Base-by-base conservation (phyloP, 2,113 vertebrate genomes). In the Speoplatyrhinus poulsoni region DNA sequence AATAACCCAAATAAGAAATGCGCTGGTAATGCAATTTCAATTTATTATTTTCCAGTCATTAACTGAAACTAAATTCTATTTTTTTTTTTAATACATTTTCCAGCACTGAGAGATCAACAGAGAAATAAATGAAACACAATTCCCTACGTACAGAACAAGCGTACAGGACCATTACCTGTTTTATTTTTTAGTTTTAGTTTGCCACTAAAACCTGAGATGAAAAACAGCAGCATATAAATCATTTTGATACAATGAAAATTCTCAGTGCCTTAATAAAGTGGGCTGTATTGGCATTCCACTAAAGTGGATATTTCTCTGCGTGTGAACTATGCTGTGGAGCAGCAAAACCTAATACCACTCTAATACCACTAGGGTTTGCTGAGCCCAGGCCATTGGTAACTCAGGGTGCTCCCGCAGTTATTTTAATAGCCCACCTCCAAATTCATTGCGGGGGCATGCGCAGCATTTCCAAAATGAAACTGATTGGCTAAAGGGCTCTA, bases 241-340 rank as follows among this genome's bases (percentile, higher is more conserved):
- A 64, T 71, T 62, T 58, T 70, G 62, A 78, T 70, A 72, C 50
- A 60, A 67, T 58, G 41, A 66, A 72, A 61, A 11, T 74, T 73
- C 54, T 70, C 32, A 3, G 72, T 79, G 64, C 53, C 76, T 80
- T 67, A 80, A 82, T 79, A 75, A 78, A 70, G 49, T 32, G 54
- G 65, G 67, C 75, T 65, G 60, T 67, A 78, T 60, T 83, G 75
- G 73, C 73, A 61, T 83, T 81, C 19, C 59, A 54, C 80, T 81
- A 75, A 72, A 81, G 70, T 48, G 64, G 63, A 79, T 75, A 79
- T 79, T 79, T 76, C 72, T 49, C 68, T 36, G 3, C 36, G 62
- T 73, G 47, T 75, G 73, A 88, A 83, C 80, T 76, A 73, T 26
- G 65, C 79, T n/a, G 47, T 52, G 33, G 54, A 57, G 47, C 69